Evolutionary conservation across 2,797 vertebrate genomes (phyloP).

Genomic region (Odontamblyopus lacepedii): DNA sequence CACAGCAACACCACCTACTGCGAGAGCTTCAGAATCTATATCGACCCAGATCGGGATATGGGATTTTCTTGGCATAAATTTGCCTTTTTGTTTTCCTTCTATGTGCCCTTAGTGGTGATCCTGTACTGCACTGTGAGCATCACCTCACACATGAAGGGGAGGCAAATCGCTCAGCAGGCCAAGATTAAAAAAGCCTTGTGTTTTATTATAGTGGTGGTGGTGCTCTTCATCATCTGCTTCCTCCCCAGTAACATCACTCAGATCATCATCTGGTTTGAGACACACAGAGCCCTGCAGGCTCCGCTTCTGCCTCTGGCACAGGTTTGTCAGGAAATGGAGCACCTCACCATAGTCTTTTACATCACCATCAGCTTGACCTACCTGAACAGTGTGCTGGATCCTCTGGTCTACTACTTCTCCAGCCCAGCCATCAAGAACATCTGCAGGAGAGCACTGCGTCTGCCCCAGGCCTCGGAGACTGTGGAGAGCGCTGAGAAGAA

Average conservation of each 20-base stretch:
- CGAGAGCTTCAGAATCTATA: conserved; percentile 67
- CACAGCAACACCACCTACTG: conserved; percentile 40
- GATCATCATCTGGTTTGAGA: conserved; percentile 59
- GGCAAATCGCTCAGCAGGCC: conserved; percentile 63
- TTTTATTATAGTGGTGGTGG: conserved; percentile 53
- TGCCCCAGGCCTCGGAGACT: conserved; percentile 7
- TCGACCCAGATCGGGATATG: rapidly evolving
- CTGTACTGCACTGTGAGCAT: conserved; percentile 71
- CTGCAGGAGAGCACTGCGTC: conserved; percentile 47
- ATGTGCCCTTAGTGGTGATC: conserved; percentile 69
- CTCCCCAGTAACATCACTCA: conserved; percentile 68
- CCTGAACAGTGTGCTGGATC: conserved; percentile 78
- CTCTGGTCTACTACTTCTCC: conserved; percentile 75
- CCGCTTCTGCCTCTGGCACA: neutral
- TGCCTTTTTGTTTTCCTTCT: conserved; percentile 70
- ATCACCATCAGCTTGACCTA: conserved; percentile 74
- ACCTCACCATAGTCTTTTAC: conserved; percentile 60
- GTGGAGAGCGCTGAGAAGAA: conserved; percentile 33
- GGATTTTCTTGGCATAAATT: conserved; percentile 60
- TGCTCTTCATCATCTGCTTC: conserved; percentile 74
- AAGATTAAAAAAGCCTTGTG: conserved; percentile 61
- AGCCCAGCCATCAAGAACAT: conserved; percentile 69
- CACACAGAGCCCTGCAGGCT: rapidly evolving
- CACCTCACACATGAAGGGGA: conserved; percentile 50
- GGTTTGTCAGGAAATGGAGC: conserved; percentile 40